A percentile compares a stretch with the other conserved stretches of the same genome.
Evolutionary conservation across 2,113 vertebrate genomes (phyloP).

Genomic region (Ondatra zibethicus): DNA sequence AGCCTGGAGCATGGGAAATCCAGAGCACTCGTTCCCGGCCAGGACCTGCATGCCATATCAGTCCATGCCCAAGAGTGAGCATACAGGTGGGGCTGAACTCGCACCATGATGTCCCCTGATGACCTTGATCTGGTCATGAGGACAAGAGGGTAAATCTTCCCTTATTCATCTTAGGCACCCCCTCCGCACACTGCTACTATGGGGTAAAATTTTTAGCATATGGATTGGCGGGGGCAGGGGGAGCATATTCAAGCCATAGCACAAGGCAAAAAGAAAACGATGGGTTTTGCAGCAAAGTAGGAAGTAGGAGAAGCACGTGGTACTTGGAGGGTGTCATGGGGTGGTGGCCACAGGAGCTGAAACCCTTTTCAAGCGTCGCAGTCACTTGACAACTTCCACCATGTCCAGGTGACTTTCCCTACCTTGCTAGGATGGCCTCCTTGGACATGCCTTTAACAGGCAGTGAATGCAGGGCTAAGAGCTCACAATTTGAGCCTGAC

Average conservation of each 20-base stretch:
- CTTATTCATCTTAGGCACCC: background rate
- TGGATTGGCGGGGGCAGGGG: background rate
- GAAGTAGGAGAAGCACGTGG: background rate
- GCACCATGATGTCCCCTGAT: background rate
- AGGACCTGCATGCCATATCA: background rate
- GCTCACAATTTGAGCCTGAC: background rate
- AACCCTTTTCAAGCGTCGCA: background rate
- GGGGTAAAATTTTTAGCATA: background rate
- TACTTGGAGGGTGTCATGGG: accelerated
- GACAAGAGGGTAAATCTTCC: background rate
- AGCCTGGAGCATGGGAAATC: background rate
- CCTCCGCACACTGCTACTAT: background rate
- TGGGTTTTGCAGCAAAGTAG: background rate
- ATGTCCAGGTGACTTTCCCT: background rate
- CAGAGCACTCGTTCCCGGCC: background rate
- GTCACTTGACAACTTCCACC: background rate
- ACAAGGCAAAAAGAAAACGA: background rate
- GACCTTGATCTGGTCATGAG: background rate
- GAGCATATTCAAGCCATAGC: background rate
- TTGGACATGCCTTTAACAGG: background rate
- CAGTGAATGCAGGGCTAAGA: background rate
- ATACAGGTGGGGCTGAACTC: background rate
- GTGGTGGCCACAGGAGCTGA: background rate
- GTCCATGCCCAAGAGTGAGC: background rate
- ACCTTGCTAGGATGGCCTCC: background rate